Conservation (phyloP, 2,113 vertebrate genomes). For the Choloepus hoffmanni region DNA sequence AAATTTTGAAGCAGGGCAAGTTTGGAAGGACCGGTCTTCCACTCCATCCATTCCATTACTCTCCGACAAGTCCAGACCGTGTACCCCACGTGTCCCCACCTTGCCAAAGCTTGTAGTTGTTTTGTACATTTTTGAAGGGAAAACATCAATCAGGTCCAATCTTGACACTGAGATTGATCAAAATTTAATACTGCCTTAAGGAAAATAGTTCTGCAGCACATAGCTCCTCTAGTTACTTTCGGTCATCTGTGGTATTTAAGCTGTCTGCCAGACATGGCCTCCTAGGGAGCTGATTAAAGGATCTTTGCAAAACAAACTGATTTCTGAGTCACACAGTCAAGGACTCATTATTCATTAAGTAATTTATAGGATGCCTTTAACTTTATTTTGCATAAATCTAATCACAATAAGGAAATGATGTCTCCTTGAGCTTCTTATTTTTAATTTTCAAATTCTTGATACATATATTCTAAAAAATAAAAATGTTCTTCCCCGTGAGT, state of each 20-base stretch:
- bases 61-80: background rate
- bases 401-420: conserved; percentile 62
- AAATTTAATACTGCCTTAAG: conserved; percentile 39
- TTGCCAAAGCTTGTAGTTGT: background rate
- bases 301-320: conserved; percentile 66
- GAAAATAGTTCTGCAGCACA: background rate
- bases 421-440: conserved; percentile 49
- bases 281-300: conserved; percentile 68
- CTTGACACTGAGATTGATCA: conserved; percentile 49
- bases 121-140: conserved; percentile 37
- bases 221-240: background rate
- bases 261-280: conserved; percentile 64
- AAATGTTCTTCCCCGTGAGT: background rate
- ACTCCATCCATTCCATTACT: background rate
- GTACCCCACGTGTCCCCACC: background rate
- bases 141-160: background rate
- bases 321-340: conserved; percentile 74
- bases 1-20: background rate
- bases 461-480: background rate
- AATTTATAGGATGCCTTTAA: conserved; percentile 74
- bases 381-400: conserved; percentile 73
- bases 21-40: background rate
- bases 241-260: conserved; percentile 28
- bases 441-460: conserved; percentile 25
- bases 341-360: conserved; percentile 74